Percentiles rank a stretch among this genome's conserved stretches.
phyloP scores from a whole-genome alignment of 2,797 vertebrate species.

The Takifugu ocellatus region DNA sequence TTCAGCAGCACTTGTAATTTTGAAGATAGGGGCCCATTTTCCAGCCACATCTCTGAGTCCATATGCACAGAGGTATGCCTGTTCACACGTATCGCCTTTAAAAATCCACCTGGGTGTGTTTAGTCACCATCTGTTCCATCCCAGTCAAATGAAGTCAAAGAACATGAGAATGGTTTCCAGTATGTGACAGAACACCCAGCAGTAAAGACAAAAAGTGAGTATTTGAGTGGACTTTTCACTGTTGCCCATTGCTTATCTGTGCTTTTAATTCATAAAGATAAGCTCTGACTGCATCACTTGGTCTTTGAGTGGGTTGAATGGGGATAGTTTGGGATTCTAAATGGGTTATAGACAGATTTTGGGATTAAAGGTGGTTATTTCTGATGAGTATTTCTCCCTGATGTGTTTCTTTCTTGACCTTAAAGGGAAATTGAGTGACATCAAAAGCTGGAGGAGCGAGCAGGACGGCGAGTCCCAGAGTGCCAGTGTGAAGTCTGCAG shows the following conservation, averaged over 20 bases:
- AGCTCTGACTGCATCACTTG: too few species aligned
- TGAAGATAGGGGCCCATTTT: constrained; percentile 42
- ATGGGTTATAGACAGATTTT: not conserved
- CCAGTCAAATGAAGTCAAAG: constrained; percentile 59
- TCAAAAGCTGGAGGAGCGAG: constrained; percentile 30
- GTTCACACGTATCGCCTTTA: not conserved
- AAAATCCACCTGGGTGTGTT: not conserved
- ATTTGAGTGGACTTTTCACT: not conserved
- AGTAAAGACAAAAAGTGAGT: constrained; percentile 55
- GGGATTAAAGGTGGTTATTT: not conserved
- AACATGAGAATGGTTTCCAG: constrained; percentile 42
- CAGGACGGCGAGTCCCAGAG: constrained; percentile 21
- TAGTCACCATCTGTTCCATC: constrained; percentile 13
- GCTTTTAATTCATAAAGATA: too few species aligned
- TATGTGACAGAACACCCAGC: constrained; percentile 52
- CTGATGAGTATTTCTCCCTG: not conserved
- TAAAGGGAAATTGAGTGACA: constrained; percentile 48
- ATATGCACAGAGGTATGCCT: constrained; percentile 69
- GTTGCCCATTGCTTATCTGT: too few species aligned
- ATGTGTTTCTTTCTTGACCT: not conserved
- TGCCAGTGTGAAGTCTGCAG: constrained; percentile 27
- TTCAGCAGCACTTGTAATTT: constrained; percentile 57
- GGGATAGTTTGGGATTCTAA: not conserved
- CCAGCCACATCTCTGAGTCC: constrained; percentile 53
- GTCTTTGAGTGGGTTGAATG: too few species aligned